These are phyloP conservation scores for Petrophora chlorosata DNA, from an alignment of 2,888 invertebrate genomes.

Conservation along the genomic window DNA sequence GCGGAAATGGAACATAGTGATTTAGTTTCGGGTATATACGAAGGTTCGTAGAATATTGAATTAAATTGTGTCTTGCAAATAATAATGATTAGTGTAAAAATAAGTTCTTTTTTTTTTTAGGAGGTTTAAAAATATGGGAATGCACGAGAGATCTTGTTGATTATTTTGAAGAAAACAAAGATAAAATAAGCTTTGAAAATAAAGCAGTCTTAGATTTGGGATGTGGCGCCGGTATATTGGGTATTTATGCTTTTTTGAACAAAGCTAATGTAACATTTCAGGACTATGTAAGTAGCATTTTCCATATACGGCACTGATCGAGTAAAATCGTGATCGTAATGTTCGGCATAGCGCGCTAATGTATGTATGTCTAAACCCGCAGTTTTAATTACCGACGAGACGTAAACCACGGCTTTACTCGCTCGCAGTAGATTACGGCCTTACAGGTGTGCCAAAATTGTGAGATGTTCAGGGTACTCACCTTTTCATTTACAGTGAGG, in stretches of 20 bases:
- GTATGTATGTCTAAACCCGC: too few relatives aligned
- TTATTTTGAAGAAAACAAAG: slow-evolving; percentile 79
- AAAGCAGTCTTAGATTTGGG: slow-evolving; percentile 93
- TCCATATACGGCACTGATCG: neutral
- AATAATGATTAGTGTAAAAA: neutral
- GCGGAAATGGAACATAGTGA: slow-evolving; percentile 89
- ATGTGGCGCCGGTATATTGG: slow-evolving; percentile 95
- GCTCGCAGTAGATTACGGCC: too few relatives aligned
- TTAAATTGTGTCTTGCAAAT: neutral
- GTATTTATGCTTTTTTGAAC: slow-evolving; percentile 88
- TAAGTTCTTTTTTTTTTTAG: slow-evolving; percentile 69
- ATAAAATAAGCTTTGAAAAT: slow-evolving; percentile 60
- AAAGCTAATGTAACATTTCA: slow-evolving; percentile 92
- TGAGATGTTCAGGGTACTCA: too few relatives aligned
- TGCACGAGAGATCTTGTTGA: slow-evolving; percentile 92
- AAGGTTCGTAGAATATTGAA: slow-evolving; percentile 79
- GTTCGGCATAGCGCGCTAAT: too few relatives aligned
- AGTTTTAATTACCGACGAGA: too few relatives aligned
- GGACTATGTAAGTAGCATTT: slow-evolving; percentile 94
- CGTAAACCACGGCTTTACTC: too few relatives aligned
- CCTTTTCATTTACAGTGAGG: too few relatives aligned
- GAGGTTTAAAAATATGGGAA: slow-evolving; percentile 98
- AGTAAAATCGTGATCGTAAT: too few relatives aligned
- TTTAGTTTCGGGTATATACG: slow-evolving; percentile 89
- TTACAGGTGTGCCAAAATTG: too few relatives aligned